These are phyloP conservation scores for Nycticorax nycticorax DNA, from an alignment of 2,113 vertebrate species.

Conservation along the genomic window DNA sequence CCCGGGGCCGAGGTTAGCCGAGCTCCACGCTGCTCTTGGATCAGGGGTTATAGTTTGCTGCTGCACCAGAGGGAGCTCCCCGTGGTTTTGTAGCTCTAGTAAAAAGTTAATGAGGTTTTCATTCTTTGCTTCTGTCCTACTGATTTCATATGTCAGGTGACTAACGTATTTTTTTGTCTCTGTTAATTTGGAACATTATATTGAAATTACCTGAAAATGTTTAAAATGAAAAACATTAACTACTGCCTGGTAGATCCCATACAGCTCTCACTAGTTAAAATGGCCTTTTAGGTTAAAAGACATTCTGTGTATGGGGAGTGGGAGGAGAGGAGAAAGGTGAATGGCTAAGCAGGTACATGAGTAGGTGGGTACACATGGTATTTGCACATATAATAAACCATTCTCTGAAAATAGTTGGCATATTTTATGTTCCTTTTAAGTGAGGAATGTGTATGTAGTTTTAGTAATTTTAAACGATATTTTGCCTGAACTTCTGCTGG, in stretches of 20 bases:
- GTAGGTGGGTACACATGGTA: neutral
- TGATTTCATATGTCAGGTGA: neutral
- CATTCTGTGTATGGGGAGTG: neutral
- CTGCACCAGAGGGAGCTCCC: neutral
- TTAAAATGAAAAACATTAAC: neutral
- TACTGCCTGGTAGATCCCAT: neutral
- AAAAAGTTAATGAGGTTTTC: neutral
- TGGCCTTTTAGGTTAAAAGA: neutral
- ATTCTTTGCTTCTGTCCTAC: neutral
- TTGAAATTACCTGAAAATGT: neutral
- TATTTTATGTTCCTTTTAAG: neutral
- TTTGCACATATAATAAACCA: neutral
- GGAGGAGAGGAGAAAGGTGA: neutral
- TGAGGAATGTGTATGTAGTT: neutral
- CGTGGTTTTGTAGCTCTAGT: neutral
- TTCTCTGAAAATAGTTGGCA: neutral
- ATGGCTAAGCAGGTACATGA: neutral
- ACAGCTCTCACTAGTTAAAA: neutral
- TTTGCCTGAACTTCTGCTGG: neutral
- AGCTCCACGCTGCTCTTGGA: rapidly evolving
- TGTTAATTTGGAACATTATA: neutral
- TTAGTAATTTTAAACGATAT: neutral
- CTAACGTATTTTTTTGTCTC: neutral
- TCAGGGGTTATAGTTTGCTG: neutral
- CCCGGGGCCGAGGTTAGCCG: neutral